Conservation (phyloP, 1,140 invertebrate genomes). For the Nilaparvata lugens region DNA sequence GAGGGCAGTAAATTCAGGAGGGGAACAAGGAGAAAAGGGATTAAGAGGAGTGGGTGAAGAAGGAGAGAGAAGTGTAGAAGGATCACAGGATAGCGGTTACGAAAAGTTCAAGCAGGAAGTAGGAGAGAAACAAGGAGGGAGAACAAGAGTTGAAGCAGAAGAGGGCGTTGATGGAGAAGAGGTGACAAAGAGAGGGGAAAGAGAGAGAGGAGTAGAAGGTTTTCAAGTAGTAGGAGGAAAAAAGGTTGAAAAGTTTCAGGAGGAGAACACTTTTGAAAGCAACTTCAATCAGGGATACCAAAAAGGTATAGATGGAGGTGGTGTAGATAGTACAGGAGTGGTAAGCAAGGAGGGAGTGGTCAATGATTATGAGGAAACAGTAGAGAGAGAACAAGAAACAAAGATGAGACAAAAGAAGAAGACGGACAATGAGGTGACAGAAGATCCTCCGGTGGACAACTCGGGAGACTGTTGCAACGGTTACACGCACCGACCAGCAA, state of each 20-base stretch:
- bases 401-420: slow-evolving; percentile 23
- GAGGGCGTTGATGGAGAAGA: neutral
- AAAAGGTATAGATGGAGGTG: slow-evolving; percentile 6
- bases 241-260: neutral
- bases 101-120: too few species aligned
- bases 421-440: slow-evolving; percentile 4
- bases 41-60: neutral
- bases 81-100: too few species aligned
- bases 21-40: neutral
- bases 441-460: neutral
- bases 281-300: neutral
- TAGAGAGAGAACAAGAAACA: neutral
- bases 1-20: neutral
- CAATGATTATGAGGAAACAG: neutral
- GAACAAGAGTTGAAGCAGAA: neutral
- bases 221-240: neutral
- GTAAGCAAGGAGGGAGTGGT: slow-evolving; percentile 1
- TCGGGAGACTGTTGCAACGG: slow-evolving; percentile 5
- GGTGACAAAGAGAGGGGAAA: neutral
- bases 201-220: neutral
- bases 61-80: slow-evolving; percentile 1
- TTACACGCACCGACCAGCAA: slow-evolving; percentile 16
- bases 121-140: neutral
- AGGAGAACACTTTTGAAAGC: neutral
- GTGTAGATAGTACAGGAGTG: neutral